These are phyloP conservation scores for Phortica magna DNA, from an alignment of 2,888 invertebrate species.

Conservation along the genomic window DNA sequence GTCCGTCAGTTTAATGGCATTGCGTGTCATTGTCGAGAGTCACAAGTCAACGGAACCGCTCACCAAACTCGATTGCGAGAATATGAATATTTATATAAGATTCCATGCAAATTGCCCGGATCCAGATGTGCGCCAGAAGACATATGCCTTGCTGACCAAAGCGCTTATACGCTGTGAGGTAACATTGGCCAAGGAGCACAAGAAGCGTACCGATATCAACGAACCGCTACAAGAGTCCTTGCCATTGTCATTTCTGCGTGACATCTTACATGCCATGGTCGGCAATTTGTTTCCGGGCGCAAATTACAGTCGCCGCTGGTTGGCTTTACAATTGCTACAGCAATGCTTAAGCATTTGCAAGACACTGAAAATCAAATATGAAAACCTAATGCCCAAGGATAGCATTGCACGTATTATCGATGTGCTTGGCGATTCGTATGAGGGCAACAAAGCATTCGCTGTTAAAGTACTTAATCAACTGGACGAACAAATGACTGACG, in stretches of 20 bases:
- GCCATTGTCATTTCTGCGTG: constrained; percentile 79
- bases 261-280: constrained; percentile 79
- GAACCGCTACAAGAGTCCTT: constrained; percentile 41
- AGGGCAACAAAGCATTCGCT: constrained; percentile 85
- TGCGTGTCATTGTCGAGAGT: constrained; percentile 86
- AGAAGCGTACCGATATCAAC: constrained; percentile 43
- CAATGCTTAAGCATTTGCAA: constrained; percentile 66
- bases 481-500: constrained; percentile 51
- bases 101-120: constrained; percentile 15
- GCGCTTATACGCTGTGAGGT: constrained; percentile 79
- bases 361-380: constrained; percentile 48
- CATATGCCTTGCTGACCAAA: constrained; percentile 85
- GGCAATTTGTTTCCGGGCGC: constrained; percentile 80
- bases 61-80: constrained; percentile 79
- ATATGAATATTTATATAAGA: background rate
- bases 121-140: constrained; percentile 74
- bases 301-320: constrained; percentile 82
- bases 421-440: constrained; percentile 86
- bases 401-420: constrained; percentile 69
- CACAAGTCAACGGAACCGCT: constrained; percentile 86
- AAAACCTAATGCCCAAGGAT: constrained; percentile 72
- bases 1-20: constrained; percentile 75
- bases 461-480: constrained; percentile 80
- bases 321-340: constrained; percentile 81
- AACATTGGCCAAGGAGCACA: constrained; percentile 71